Base-by-base conservation (phyloP, 2,888 invertebrate genomes). In the Mimas tiliae region DNA sequence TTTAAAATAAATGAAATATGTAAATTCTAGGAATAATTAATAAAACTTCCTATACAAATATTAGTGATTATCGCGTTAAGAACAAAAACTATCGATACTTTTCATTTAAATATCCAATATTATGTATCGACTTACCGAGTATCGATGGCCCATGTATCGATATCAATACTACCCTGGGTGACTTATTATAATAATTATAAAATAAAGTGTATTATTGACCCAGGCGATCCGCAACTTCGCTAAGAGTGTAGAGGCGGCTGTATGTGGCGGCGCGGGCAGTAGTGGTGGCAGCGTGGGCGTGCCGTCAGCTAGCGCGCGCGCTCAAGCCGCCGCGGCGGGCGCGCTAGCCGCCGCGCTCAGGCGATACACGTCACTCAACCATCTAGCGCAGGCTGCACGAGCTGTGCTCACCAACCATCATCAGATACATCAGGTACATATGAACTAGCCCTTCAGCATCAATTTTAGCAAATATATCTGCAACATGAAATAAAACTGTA, bases 321-420 rank as follows among this genome's bases (percentile, higher is more conserved):
- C 97, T 65, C 96, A 97, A 77, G 92, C 96, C 9, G 96, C 97
- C 14, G 98, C 98, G 1, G 97, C 97, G 70, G 97, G 98, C 19
- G 98, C 99, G 88, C 97, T 99, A 79, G 98, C 99, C 88, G 99
- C 98, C 27, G 99, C 99, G 65, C 91, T 99, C 81, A 95, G 99
- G 50, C 96, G 99, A 48, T 99, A 99, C 94, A 99, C 99, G 8
- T 98, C 98, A 38, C 94, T 99, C 70, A 99, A 99, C 94, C 99
- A 99, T 91, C 94, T 99, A 80, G 99, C 99, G 70, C 97, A 97
- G 90, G 98, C 98, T 63, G 99, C 99, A 7, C 95, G 99, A 65
- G 98, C 99, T 65, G 99, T 99, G 67, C 95, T 99, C 73, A 98
- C 98, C 89, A 99, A 99, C 91, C 96, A 97, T 74, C 96, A 97